Evolutionary conservation across 2,113 vertebrate genomes (phyloP).

Genomic region (Halichoeres trimaculatus): DNA sequence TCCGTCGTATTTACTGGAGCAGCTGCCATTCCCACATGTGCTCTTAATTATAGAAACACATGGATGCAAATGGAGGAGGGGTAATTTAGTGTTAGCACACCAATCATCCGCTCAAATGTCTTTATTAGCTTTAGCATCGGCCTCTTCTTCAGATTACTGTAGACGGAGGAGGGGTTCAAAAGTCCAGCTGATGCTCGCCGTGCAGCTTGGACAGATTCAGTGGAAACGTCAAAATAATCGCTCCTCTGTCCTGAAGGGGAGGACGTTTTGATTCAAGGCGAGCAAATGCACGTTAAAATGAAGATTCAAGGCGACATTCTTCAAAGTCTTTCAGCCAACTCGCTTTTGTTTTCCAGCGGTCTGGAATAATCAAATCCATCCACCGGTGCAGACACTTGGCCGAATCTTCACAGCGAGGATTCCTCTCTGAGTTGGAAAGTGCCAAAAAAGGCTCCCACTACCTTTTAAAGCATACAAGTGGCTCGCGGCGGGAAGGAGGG

Average conservation of each 20-base stretch:
- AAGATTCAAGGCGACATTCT: conserved; percentile 49
- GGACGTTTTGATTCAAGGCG: background rate
- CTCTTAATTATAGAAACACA: conserved; percentile 82
- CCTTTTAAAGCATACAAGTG: conserved; percentile 36
- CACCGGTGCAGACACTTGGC: conserved; percentile 64
- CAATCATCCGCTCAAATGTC: conserved; percentile 84
- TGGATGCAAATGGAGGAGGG: conserved; percentile 63
- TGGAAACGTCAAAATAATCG: conserved; percentile 18
- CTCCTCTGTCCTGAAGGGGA: background rate
- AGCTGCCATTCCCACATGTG: conserved; percentile 66
- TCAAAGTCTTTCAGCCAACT: conserved; percentile 30
- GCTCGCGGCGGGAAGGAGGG: too few species aligned
- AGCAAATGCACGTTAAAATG: background rate
- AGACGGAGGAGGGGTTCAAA: background rate
- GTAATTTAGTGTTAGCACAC: conserved; percentile 82
- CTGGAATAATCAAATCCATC: conserved; percentile 74
- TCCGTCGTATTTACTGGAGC: conserved; percentile 45
- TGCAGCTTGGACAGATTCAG: background rate
- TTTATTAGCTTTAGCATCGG: conserved; percentile 82
- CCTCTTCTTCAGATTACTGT: conserved; percentile 82
- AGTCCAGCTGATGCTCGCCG: background rate
- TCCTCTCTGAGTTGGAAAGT: conserved; percentile 32
- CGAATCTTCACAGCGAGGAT: conserved; percentile 50
- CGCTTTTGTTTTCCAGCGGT: conserved; percentile 28
- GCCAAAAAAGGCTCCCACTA: conserved; percentile 51